phyloP scores from a whole-genome alignment of 1,140 invertebrate species.

The Linepithema humile region DNA sequence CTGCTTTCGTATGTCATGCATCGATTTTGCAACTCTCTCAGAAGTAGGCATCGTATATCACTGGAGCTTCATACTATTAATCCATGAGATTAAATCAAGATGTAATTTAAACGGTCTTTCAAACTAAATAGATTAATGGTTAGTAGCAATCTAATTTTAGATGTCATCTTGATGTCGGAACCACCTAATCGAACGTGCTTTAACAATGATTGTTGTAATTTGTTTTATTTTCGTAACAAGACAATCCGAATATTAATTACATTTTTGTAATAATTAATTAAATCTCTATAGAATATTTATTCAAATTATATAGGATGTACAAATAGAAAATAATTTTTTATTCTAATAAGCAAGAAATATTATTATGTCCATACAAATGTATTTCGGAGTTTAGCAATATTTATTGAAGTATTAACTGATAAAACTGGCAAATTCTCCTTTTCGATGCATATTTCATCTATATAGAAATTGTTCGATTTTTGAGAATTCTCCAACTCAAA shows the following conservation, averaged over 20 bases:
- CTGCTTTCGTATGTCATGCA: not conserved
- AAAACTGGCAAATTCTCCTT: not conserved
- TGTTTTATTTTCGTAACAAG: not conserved
- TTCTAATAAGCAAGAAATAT: not conserved
- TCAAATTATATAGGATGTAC: too few relatives aligned
- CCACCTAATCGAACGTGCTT: constrained; percentile 30
- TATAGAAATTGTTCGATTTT: not conserved
- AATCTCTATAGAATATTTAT: not conserved
- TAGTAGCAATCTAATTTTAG: constrained; percentile 63
- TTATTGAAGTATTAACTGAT: not conserved
- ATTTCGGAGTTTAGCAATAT: not conserved
- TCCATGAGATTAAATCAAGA: not conserved
- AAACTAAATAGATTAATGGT: constrained; percentile 52
- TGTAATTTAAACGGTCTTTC: constrained; percentile 2
- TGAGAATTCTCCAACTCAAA: not conserved
- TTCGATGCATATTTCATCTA: not conserved
- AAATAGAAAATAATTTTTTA: not conserved
- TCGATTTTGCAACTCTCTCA: not conserved
- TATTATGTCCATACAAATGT: not conserved
- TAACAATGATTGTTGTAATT: constrained; percentile 1
- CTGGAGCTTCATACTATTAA: not conserved
- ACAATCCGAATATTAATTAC: not conserved
- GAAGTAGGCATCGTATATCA: not conserved
- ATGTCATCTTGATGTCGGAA: constrained; percentile 46
- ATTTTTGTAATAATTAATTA: not conserved